Percentiles rank a stretch among this genome's conserved stretches.
Conservation (phyloP, 37 sponge, comb jelly and placozoan species). For the Amphimedon queenslandica region DNA sequence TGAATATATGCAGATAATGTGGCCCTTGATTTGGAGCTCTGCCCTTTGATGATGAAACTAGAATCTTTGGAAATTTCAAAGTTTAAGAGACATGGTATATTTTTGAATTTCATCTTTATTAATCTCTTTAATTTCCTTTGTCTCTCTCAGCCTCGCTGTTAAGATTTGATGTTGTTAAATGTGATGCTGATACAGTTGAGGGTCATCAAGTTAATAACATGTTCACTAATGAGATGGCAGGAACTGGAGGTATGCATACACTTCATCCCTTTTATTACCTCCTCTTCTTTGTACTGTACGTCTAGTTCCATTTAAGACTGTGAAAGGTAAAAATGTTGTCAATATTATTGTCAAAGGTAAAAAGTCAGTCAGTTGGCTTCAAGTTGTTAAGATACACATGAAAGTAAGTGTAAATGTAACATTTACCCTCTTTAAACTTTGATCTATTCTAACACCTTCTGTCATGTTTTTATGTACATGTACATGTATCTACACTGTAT, state of each 20-base stretch:
- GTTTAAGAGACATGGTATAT: conserved; percentile 28
- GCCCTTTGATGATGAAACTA: conserved; percentile 34
- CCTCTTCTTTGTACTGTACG: not conserved
- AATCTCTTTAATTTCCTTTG: not conserved
- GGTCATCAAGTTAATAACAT: conserved; percentile 22
- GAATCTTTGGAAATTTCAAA: conserved; percentile 23
- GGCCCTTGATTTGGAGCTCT: conserved; percentile 17
- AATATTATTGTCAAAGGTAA: conserved; percentile 33
- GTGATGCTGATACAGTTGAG: conserved; percentile 41
- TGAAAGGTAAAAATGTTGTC: conserved; percentile 35
- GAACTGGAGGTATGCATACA: not conserved
- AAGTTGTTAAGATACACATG: not conserved
- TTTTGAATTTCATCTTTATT: too few species aligned
- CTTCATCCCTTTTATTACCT: not conserved
- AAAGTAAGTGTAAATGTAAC: too few species aligned
- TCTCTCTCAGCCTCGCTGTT: not conserved
- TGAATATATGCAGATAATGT: conserved; percentile 27
- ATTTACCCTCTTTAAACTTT: too few species aligned
- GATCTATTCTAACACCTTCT: not conserved
- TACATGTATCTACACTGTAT: too few species aligned
- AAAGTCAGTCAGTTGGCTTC: not conserved
- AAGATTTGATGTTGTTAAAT: not conserved
- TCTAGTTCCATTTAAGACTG: conserved; percentile 46
- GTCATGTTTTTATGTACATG: not conserved
- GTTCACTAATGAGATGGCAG: not conserved